These are phyloP conservation scores for Pachymerium ferrugineum DNA, from an alignment of 2,888 invertebrate species.

Conservation along the genomic window DNA sequence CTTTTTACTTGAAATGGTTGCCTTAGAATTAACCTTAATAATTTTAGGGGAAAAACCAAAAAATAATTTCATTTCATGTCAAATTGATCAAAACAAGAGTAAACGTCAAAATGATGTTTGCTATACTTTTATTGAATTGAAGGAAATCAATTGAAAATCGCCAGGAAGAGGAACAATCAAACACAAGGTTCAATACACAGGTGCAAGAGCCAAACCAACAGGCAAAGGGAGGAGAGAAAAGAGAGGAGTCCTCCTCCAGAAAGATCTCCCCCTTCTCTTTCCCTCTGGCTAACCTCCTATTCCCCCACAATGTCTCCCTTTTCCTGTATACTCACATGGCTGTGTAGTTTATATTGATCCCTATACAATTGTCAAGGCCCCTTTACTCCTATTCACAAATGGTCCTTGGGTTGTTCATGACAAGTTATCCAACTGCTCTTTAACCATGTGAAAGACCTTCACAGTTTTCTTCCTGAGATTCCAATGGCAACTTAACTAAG, in stretches of 20 bases:
- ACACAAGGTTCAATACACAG: conserved; percentile 22
- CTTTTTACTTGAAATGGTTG: not conserved
- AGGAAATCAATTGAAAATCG: conserved; percentile 15
- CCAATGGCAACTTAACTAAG: not conserved
- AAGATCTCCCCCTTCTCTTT: conserved; percentile 19
- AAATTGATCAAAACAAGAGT: not conserved
- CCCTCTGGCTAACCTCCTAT: conserved; percentile 7
- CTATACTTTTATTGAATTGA: conserved; percentile 11
- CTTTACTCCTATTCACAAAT: conserved; percentile 23
- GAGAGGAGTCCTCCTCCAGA: not conserved
- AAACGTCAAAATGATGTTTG: not conserved
- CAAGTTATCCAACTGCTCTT: conserved; percentile 15
- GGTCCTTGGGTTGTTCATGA: conserved; percentile 23
- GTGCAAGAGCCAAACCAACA: conserved; percentile 25
- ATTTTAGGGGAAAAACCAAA: not conserved
- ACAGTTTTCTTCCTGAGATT: not conserved
- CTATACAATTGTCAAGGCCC: conserved; percentile 27
- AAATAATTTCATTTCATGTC: not conserved
- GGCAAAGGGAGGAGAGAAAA: conserved; percentile 22
- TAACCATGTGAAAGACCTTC: not conserved
- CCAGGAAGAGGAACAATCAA: conserved; percentile 2
- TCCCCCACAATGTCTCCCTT: conserved; percentile 20
- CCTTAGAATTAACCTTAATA: not conserved
- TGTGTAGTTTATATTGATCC: conserved; percentile 27
- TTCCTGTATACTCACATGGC: conserved; percentile 27